phyloP scores from a whole-genome alignment of 2,797 vertebrate genomes.

The Staurois parvus region DNA sequence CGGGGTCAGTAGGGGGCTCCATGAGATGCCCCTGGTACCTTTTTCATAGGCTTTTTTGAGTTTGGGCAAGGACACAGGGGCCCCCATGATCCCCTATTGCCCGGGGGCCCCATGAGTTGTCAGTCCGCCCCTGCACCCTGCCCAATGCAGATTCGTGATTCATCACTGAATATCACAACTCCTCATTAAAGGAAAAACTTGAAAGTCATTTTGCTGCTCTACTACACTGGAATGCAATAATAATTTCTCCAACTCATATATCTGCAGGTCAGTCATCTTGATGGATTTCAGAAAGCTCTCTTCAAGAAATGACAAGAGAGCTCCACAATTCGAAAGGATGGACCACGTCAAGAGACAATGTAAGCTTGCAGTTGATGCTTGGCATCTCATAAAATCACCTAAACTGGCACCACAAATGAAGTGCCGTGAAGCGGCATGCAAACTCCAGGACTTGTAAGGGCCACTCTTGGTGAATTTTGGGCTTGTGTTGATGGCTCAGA shows the following conservation, averaged over 20 bases:
- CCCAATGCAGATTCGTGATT: no score
- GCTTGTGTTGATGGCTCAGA: no score
- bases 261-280: conserved; percentile 77
- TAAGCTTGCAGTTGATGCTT: conserved; percentile 74
- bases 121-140: no score
- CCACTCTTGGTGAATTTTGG: no score
- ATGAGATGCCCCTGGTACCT: no score
- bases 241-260: not conserved
- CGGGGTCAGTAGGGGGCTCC: no score
- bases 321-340: conserved; percentile 76
- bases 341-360: conserved; percentile 74
- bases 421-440: not conserved
- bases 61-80: no score
- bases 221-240: not conserved
- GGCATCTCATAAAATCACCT: not conserved
- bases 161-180: no score
- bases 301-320: conserved; percentile 79
- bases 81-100: no score
- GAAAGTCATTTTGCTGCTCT: not conserved
- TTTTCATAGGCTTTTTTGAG: no score
- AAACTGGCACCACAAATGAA: not conserved
- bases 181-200: not conserved
- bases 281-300: conserved; percentile 75
- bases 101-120: no score
- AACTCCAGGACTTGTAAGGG: no score